Percentiles rank a stretch among this genome's conserved stretches.
These are phyloP conservation scores for Phymatocera aterrima DNA, from an alignment of 2,888 invertebrate genomes.

Conservation along the genomic window DNA sequence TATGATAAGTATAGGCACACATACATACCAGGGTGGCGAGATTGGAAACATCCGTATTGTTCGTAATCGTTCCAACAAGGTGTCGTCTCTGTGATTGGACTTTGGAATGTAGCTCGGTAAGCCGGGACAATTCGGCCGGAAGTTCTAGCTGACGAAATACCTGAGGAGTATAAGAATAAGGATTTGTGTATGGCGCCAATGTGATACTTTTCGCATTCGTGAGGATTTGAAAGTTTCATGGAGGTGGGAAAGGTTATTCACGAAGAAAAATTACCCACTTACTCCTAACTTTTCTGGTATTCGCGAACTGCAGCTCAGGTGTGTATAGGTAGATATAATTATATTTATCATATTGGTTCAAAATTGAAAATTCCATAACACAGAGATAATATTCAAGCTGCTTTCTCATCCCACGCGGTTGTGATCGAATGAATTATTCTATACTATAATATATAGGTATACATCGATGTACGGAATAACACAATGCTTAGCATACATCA, in stretches of 20 bases:
- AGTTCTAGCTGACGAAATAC: slow-evolving; percentile 88
- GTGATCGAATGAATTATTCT: background rate
- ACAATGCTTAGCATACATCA: background rate
- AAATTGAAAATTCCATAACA: background rate
- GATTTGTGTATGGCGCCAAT: too few relatives aligned
- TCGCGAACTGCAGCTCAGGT: background rate
- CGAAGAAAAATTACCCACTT: background rate
- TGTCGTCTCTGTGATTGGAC: slow-evolving; percentile 79
- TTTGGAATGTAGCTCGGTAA: slow-evolving; percentile 73
- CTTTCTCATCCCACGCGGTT: background rate
- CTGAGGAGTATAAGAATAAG: slow-evolving; percentile 71
- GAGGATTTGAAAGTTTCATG: background rate
- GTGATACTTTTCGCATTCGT: background rate
- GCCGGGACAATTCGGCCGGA: slow-evolving; percentile 84
- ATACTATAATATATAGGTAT: background rate
- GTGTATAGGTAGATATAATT: background rate
- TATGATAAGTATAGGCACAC: too few relatives aligned
- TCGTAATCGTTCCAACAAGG: slow-evolving; percentile 79
- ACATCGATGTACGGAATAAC: background rate
- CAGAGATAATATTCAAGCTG: background rate
- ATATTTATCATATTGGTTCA: background rate
- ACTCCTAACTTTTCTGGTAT: background rate
- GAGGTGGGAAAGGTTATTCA: background rate
- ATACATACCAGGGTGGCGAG: slow-evolving; percentile 76
- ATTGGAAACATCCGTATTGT: slow-evolving; percentile 78